Conservation (phyloP, 2,113 vertebrate genomes). For the Dinomys branickii region DNA sequence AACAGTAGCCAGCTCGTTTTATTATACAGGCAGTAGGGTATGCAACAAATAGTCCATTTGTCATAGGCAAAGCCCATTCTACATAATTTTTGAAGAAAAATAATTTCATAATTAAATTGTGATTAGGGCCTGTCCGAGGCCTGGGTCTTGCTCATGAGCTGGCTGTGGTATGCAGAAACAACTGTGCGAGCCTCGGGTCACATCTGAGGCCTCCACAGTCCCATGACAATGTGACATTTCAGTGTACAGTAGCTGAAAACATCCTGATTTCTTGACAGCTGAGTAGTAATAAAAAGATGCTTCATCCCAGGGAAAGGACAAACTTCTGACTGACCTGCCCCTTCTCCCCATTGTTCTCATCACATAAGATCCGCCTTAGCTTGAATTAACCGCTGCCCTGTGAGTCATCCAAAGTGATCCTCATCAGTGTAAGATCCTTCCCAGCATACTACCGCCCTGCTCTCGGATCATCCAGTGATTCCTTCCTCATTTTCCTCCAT, state of each 20-base stretch:
- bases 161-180: not conserved
- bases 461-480: not conserved
- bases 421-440: not conserved
- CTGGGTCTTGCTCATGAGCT: not conserved
- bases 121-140: not conserved
- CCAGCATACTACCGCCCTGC: not conserved
- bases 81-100: not conserved
- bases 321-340: not conserved
- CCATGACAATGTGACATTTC: not conserved
- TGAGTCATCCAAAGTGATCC: not conserved
- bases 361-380: not conserved
- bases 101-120: not conserved
- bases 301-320: not conserved
- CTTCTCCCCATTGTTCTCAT: not conserved
- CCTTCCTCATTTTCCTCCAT: not conserved
- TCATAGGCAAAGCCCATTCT: not conserved
- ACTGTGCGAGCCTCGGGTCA: not conserved
- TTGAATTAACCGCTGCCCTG: not conserved
- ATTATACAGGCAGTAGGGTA: not conserved
- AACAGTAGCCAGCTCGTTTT: not conserved
- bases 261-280: not conserved
- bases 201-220: not conserved
- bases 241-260: not conserved
- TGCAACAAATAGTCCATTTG: not conserved
- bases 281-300: not conserved